A percentile compares a stretch with the other conserved stretches of the same genome.
These are phyloP conservation scores for Coleophora deauratella DNA, from an alignment of 2,888 invertebrate genomes.

Conservation along the genomic window DNA sequence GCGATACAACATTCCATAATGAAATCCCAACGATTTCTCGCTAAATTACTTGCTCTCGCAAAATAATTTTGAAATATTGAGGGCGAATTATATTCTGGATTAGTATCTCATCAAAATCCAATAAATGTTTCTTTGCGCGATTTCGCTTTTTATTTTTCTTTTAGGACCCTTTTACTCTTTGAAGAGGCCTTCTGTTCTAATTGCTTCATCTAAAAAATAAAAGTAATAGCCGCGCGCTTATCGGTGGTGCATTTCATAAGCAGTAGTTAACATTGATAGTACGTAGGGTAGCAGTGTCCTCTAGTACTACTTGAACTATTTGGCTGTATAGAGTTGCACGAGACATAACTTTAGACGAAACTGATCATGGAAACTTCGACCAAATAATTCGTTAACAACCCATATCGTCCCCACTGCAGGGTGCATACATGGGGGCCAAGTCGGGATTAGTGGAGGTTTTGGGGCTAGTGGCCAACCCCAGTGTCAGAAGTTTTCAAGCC, in stretches of 20 bases:
- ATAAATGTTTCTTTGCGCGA: constrained; percentile 46
- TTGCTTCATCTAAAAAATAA: constrained; percentile 64
- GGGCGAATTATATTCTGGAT: constrained; percentile 8
- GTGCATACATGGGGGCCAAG: too few species aligned
- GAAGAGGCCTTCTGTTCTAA: constrained; percentile 55
- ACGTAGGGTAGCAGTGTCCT: too few species aligned
- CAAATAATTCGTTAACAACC: too few species aligned
- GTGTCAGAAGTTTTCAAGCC: too few species aligned
- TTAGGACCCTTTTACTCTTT: constrained; percentile 44
- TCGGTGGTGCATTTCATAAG: constrained; percentile 19
- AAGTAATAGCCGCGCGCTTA: constrained; percentile 47
- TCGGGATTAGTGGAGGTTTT: too few species aligned
- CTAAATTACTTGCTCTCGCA: neutral
- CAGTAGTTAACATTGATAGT: too few species aligned
- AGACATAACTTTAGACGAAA: too few species aligned
- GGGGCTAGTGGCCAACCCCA: too few species aligned
- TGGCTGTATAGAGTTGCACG: too few species aligned
- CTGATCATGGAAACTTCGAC: too few species aligned
- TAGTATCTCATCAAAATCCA: constrained; percentile 22
- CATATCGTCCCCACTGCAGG: too few species aligned
- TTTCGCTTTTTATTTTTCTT: constrained; percentile 44
- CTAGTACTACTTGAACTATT: too few species aligned
- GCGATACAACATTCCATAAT: neutral
- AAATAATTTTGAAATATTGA: constrained; percentile 1
- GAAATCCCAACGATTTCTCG: constrained; percentile 1